Evolutionary conservation across 2,888 invertebrate genomes (phyloP).

Genomic region (Drymonia ruficornis): DNA sequence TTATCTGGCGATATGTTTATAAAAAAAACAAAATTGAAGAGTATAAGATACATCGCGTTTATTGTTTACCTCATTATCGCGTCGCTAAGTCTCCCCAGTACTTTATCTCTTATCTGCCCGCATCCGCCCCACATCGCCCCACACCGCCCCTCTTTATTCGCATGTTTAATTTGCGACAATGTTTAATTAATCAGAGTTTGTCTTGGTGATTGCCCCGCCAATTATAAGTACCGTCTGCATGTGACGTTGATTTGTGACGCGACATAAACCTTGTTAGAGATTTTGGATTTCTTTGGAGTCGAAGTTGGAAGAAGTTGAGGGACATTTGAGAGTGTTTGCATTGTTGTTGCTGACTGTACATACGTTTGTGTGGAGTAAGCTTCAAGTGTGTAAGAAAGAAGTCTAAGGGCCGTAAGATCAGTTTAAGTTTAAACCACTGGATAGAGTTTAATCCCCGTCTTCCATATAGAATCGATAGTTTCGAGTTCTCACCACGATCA

Average conservation of each 20-base stretch:
- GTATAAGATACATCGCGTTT: no score
- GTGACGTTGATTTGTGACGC: constrained; percentile 73
- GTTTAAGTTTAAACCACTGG: no score
- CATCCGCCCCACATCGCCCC: constrained; percentile 13
- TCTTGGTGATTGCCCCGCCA: constrained; percentile 80
- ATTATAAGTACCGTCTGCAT: constrained; percentile 76
- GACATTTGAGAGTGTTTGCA: no score
- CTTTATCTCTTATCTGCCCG: constrained; percentile 8
- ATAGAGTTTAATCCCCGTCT: no score
- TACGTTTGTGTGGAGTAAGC: no score
- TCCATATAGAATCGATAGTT: no score
- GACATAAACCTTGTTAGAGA: constrained; percentile 21
- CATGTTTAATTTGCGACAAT: constrained; percentile 79
- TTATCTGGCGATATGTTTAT: no score
- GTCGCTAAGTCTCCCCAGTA: constrained; percentile 4
- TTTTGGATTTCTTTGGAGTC: constrained; percentile 2
- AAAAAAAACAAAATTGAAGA: no score
- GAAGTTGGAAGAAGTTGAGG: neutral
- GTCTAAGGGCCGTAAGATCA: no score
- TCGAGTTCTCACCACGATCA: no score
- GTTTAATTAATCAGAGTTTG: constrained; percentile 80
- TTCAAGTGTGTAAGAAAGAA: no score
- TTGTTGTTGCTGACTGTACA: no score
- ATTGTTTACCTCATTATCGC: neutral
- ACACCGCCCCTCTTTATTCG: constrained; percentile 63